Conservation (phyloP, 2,797 vertebrate genomes). For the Sylvilagus floridanus region DNA sequence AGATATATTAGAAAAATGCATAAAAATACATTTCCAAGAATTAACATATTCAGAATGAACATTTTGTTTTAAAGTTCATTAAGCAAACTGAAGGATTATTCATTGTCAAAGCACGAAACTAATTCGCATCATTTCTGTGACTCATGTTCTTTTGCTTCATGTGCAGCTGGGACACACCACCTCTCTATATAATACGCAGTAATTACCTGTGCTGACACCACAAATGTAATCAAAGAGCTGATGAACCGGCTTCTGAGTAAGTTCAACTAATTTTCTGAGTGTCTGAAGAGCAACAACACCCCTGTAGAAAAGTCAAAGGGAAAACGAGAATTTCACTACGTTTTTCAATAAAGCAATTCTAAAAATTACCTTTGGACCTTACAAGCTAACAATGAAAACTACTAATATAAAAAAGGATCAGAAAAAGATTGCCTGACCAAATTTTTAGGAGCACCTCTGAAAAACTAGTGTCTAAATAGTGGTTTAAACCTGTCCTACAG, state of each 20-base stretch:
- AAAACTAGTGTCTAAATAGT: slow-evolving; percentile 43
- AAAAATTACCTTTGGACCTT: slow-evolving; percentile 29
- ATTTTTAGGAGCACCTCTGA: slow-evolving; percentile 36
- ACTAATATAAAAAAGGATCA: slow-evolving; percentile 30
- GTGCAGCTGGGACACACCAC: neutral
- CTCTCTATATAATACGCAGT: neutral
- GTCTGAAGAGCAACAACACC: slow-evolving; percentile 97
- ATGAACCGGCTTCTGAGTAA: slow-evolving; percentile 95
- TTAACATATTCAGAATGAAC: slow-evolving; percentile 26
- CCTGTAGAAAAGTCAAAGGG: slow-evolving; percentile 88
- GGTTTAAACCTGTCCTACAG: neutral
- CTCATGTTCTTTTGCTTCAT: slow-evolving; percentile 19
- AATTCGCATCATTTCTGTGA: neutral
- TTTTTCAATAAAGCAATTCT: slow-evolving; percentile 48
- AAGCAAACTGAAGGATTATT: slow-evolving; percentile 11
- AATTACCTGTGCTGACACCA: slow-evolving; percentile 98
- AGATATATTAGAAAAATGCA: slow-evolving; percentile 27
- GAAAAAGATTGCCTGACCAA: neutral
- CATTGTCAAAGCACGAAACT: slow-evolving; percentile 3
- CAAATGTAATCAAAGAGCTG: slow-evolving; percentile 98
- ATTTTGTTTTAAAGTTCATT: slow-evolving; percentile 43
- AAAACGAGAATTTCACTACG: slow-evolving; percentile 57
- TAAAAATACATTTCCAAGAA: slow-evolving; percentile 14
- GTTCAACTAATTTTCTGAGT: slow-evolving; percentile 93
- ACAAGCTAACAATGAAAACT: slow-evolving; percentile 1